Conservation (phyloP, 2,797 vertebrate genomes). For the Falco cherrug region DNA sequence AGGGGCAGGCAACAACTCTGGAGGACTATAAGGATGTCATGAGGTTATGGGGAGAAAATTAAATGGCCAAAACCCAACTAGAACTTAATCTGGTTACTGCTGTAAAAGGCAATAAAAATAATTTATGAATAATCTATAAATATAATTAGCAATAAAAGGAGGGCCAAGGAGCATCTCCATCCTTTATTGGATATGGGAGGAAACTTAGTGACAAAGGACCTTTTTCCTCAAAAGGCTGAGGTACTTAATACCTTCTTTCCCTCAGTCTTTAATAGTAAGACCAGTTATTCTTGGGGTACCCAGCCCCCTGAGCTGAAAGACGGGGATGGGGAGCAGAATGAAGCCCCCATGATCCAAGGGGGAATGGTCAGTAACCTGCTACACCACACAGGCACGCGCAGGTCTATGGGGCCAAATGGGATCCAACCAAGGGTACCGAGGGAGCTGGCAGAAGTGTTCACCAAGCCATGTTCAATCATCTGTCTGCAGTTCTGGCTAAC, state of each 20-base stretch:
- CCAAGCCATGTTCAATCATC: not conserved
- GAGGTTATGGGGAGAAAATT: not conserved
- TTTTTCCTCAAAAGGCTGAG: not conserved
- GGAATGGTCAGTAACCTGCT: not conserved
- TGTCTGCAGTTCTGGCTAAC: not conserved
- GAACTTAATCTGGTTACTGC: not conserved
- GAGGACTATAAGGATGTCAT: not conserved
- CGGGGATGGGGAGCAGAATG: rapidly evolving
- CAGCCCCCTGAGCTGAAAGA: not conserved
- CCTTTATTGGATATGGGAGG: not conserved
- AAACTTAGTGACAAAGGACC: not conserved
- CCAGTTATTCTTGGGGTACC: not conserved
- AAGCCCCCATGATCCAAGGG: not conserved
- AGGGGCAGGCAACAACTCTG: not conserved
- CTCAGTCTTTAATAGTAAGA: not conserved
- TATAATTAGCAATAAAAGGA: not conserved
- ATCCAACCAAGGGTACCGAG: not conserved
- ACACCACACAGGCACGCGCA: not conserved
- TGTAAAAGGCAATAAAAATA: not conserved
- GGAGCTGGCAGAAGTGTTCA: not conserved
- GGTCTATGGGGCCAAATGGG: not conserved
- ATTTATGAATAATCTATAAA: not conserved
- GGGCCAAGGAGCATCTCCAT: not conserved
- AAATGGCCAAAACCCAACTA: not conserved
- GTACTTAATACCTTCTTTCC: not conserved